Evolutionary conservation across 2,888 invertebrate genomes (phyloP).

Genomic region (Kuschelorhynchus macadamiae): DNA sequence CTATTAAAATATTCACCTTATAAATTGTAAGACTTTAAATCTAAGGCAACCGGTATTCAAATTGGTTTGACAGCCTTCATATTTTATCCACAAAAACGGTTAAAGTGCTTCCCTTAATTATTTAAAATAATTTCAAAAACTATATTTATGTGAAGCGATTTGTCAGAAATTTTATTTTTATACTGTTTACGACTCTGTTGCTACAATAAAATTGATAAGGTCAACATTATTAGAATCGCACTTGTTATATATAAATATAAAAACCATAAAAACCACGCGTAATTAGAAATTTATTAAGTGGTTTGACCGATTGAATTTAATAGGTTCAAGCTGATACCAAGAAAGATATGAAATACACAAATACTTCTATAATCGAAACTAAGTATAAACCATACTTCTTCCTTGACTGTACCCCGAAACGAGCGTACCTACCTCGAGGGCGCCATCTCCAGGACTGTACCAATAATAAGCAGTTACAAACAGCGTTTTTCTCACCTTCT

Average conservation of each 20-base stretch:
- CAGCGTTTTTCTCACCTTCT: slow-evolving; percentile 57
- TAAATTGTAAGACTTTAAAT: too few relatives aligned
- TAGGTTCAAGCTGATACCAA: neutral
- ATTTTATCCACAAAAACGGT: too few relatives aligned
- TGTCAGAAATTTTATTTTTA: slow-evolving; percentile 27
- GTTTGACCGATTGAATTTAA: too few relatives aligned
- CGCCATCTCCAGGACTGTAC: slow-evolving; percentile 42
- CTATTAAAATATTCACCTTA: too few relatives aligned
- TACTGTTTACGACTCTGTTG: neutral
- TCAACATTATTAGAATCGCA: slow-evolving; percentile 17
- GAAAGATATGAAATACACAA: neutral
- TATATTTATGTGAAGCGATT: slow-evolving; percentile 17
- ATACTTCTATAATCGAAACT: neutral
- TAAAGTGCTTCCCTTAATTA: slow-evolving; percentile 9
- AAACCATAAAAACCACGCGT: too few relatives aligned
- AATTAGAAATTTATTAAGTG: too few relatives aligned
- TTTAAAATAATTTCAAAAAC: neutral
- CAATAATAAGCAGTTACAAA: slow-evolving; percentile 47
- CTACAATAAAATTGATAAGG: slow-evolving; percentile 16
- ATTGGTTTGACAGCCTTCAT: too few relatives aligned
- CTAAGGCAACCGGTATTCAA: too few relatives aligned
- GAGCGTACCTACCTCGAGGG: slow-evolving; percentile 27
- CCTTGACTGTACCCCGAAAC: slow-evolving; percentile 26
- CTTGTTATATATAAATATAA: too few relatives aligned
- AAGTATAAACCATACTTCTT: too few relatives aligned